Base-by-base conservation (phyloP, 2,797 vertebrate species). In the Eidolon dupreanum region DNA sequence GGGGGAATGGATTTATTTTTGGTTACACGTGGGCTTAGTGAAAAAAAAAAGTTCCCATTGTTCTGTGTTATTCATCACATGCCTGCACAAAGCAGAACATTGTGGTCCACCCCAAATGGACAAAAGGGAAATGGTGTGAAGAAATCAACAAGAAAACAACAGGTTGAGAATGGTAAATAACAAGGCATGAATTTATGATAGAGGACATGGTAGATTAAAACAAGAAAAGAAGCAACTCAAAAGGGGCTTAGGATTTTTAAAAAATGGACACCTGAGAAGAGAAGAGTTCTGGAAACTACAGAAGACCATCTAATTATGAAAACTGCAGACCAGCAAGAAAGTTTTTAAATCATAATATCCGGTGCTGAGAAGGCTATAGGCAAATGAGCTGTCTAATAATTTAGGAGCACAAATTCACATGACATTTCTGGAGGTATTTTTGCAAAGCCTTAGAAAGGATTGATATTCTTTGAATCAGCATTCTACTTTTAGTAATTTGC, bases 401-500 rank as follows among this genome's bases (percentile, higher is more conserved):
- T 79, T 24, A 61, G 57, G 59, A 86, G 51, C 66, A 87, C 68
- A 97, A 88, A 85, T 77, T 81, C 81, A 84, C 24, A 8, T 74
- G 88, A 86, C 20, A 55, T 88, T 86, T 94, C 78, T 83, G 51
- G 36, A 77, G 33, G 20, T 55, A 88, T 92, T 95, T 92, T 95
- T 61, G 57, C 51, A 92, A 96, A 94, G 38, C 26, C 36, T 91
- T 82, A 63, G 43, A 66, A 55, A 79, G 12, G 22, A n/a, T 10
- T 70, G 46, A 46, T 83, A 59, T 12, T 63, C 15, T 87, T 87
- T 73, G 66, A 90, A 81, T 88, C 38, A 63, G 36, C 55, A 66
- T 92, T 96, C 61, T 51, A 84, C 73, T 88, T 90, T 79, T 66
- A 96, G 70, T 57, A 95, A 87, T 24, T 75, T 92, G 66, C 66